A percentile compares a stretch with the other conserved stretches of the same genome.
These are phyloP conservation scores for Artibeus jamaicensis DNA, from an alignment of 2,797 vertebrate species.

Conservation along the genomic window DNA sequence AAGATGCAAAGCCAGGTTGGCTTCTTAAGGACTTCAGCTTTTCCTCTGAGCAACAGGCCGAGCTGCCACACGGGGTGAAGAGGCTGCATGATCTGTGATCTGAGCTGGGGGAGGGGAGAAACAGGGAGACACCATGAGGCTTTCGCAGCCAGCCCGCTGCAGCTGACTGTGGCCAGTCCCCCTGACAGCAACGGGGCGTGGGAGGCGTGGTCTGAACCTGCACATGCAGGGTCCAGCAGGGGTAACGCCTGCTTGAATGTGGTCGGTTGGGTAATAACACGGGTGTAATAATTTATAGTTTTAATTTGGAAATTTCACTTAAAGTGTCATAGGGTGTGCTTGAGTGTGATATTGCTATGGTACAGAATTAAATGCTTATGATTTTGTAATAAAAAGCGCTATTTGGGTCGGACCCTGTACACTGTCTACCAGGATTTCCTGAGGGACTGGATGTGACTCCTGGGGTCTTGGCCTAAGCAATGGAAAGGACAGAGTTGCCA, in stretches of 20 bases:
- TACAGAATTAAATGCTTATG: no score
- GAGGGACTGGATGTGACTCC: not conserved
- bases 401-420: not conserved
- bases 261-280: no score
- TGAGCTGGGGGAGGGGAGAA: not conserved
- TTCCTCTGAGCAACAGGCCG: not conserved
- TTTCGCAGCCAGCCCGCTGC: not conserved
- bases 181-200: not conserved
- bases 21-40: not conserved
- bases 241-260: no score
- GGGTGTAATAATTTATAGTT: no score
- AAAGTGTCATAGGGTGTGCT: no score
- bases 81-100: not conserved
- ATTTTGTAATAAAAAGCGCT: no score
- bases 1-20: not conserved
- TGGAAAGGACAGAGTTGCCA: not conserved
- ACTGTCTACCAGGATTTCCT: not conserved
- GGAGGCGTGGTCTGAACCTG: not conserved
- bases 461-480: not conserved
- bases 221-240: no score
- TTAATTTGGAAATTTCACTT: no score
- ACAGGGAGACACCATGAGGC: not conserved
- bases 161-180: not conserved
- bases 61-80: not conserved
- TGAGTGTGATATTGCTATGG: no score